phyloP scores from a whole-genome alignment of 2,888 invertebrate genomes.

The Chironomus riparius region DNA sequence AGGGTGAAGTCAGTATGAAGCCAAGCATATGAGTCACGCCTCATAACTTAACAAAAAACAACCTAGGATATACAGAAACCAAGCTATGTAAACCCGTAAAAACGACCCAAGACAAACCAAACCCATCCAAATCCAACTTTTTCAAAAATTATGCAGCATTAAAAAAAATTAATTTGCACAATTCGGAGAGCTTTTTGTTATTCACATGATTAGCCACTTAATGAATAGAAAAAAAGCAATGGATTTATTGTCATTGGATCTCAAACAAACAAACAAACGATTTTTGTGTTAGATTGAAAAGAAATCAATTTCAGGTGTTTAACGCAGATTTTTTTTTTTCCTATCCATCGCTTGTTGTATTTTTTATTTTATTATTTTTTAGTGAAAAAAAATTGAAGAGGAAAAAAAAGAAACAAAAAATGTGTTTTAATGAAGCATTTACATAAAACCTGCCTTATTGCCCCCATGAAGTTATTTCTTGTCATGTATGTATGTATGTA shows the following conservation, averaged over 20 bases:
- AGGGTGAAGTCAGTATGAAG: no score
- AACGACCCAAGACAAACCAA: no score
- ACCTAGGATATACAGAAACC: no score
- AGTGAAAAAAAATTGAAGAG: neutral
- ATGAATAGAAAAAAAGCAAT: conserved; percentile 10
- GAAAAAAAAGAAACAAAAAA: neutral
- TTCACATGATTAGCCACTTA: neutral
- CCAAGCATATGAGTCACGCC: no score
- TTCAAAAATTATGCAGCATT: no score
- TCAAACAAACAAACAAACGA: no score
- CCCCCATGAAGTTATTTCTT: neutral
- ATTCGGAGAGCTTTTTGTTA: neutral
- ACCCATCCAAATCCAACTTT: no score
- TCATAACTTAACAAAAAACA: no score
- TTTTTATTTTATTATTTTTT: neutral
- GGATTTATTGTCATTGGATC: neutral
- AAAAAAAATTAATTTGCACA: neutral
- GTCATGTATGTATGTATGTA: neutral
- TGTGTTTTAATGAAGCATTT: conserved; percentile 19
- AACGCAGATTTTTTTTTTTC: neutral
- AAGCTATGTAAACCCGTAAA: no score
- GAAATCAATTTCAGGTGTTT: conserved; percentile 25
- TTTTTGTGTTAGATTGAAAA: neutral
- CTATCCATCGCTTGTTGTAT: no score
- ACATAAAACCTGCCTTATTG: conserved; percentile 19